Percentiles rank a stretch among this genome's conserved stretches.
phyloP scores from a whole-genome alignment of 2,797 vertebrate genomes.

The Tragelaphus oryx region DNA sequence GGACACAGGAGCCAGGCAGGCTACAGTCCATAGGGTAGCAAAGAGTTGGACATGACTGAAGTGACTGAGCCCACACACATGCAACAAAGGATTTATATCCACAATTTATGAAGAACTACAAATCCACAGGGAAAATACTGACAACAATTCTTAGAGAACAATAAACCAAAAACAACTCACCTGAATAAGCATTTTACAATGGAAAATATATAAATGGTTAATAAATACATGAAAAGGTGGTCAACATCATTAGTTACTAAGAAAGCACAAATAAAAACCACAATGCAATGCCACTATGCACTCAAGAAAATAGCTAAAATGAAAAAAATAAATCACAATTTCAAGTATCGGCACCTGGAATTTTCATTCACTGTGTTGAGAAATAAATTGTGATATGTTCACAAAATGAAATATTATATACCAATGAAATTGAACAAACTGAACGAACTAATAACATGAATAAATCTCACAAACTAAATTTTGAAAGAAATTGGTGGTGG shows the following conservation, averaged over 20 bases:
- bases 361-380: background rate
- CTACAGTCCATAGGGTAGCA: background rate
- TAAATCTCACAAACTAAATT: constrained; percentile 1
- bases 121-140: constrained; percentile 15
- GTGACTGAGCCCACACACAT: background rate
- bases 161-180: background rate
- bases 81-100: background rate
- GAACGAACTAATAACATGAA: background rate
- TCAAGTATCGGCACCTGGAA: background rate
- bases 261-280: constrained; percentile 15
- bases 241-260: background rate
- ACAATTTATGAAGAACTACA: background rate
- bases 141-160: background rate
- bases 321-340: background rate
- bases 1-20: background rate
- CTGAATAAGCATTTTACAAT: background rate
- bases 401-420: background rate
- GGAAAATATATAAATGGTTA: background rate
- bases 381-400: background rate
- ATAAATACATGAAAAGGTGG: background rate
- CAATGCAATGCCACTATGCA: background rate
- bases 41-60: background rate
- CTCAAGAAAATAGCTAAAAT: background rate
- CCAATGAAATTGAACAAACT: background rate
- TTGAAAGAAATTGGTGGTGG: background rate